phyloP scores from a whole-genome alignment of 30 jellyfish, hydroid and myxozoan genomes.

The Sanderia malayensis region DNA sequence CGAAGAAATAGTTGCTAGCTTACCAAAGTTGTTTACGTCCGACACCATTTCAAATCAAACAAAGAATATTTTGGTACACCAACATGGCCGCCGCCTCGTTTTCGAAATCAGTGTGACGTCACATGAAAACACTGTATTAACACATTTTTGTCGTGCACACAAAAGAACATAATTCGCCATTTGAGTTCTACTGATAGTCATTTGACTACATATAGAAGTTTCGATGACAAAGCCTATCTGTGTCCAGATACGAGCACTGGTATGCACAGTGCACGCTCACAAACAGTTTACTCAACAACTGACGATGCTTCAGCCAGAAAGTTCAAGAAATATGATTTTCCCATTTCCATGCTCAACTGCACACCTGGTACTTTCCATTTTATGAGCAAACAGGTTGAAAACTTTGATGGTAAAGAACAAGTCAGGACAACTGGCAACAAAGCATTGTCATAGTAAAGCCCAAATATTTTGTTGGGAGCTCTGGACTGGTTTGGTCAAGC shows the following conservation, averaged over 20 bases:
- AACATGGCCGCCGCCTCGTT: conserved; percentile 12
- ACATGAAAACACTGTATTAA: no score
- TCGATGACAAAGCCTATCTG: conserved; percentile 36
- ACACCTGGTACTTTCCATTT: conserved; percentile 31
- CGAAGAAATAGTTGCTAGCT: background rate
- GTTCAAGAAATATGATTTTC: conserved; percentile 40
- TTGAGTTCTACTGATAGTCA: background rate
- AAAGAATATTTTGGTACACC: conserved; percentile 3
- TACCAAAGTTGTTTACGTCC: background rate
- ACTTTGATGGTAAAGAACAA: conserved; percentile 4
- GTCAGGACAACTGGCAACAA: conserved; percentile 35
- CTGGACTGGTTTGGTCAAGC: conserved; percentile 48
- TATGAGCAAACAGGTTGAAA: conserved; percentile 19
- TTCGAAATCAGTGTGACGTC: no score
- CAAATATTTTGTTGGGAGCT: conserved; percentile 49
- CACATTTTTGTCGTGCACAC: background rate
- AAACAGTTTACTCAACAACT: conserved; percentile 26
- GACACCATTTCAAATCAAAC: background rate
- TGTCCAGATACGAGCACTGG: conserved; percentile 53
- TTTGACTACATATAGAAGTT: conserved; percentile 18
- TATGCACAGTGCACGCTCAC: conserved; percentile 40
- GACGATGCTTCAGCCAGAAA: conserved; percentile 31
- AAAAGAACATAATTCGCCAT: background rate
- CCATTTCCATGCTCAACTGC: conserved; percentile 38
- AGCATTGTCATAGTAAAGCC: conserved; percentile 33